A percentile compares a stretch with the other conserved stretches of the same genome.
These are phyloP conservation scores for Cyrtonyx montezumae DNA, from an alignment of 2,113 vertebrate genomes.

Conservation along the genomic window DNA sequence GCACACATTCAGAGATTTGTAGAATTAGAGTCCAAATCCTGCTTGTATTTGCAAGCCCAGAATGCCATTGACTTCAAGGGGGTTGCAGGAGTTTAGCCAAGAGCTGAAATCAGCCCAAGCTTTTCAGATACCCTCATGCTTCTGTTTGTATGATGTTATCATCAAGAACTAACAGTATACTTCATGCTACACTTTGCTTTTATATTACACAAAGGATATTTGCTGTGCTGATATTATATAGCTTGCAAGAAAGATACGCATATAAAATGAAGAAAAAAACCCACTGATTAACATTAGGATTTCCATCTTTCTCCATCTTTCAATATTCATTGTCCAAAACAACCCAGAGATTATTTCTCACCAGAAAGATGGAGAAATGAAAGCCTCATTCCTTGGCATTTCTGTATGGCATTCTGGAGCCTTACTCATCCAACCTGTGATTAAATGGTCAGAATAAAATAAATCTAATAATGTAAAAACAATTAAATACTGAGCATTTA, in stretches of 20 bases:
- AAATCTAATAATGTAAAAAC: not conserved
- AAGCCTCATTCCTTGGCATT: conserved; percentile 38
- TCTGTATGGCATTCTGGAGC: conserved; percentile 1
- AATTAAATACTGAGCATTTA: not conserved
- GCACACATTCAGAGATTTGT: not conserved
- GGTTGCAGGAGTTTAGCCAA: conserved; percentile 45
- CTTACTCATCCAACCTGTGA: not conserved
- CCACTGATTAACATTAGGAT: conserved; percentile 44
- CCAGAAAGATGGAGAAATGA: not conserved
- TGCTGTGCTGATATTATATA: conserved; percentile 21
- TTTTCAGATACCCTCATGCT: conserved; percentile 21
- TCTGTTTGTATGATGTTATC: conserved; percentile 37
- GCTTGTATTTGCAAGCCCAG: conserved; percentile 11
- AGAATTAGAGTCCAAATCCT: conserved; percentile 20
- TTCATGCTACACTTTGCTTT: conserved; percentile 46
- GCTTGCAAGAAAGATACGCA: conserved; percentile 43
- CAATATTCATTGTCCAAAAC: conserved; percentile 33
- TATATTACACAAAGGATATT: conserved; percentile 50
- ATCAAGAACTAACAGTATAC: conserved; percentile 22
- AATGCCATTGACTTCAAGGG: conserved; percentile 23
- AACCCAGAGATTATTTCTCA: conserved; percentile 34
- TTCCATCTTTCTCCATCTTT: conserved; percentile 54
- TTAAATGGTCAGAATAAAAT: conserved; percentile 17
- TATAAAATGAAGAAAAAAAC: conserved; percentile 40
- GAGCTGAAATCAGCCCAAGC: not conserved